Conservation (phyloP, 1,140 invertebrate species). For the Macrobrachium nipponense region DNA sequence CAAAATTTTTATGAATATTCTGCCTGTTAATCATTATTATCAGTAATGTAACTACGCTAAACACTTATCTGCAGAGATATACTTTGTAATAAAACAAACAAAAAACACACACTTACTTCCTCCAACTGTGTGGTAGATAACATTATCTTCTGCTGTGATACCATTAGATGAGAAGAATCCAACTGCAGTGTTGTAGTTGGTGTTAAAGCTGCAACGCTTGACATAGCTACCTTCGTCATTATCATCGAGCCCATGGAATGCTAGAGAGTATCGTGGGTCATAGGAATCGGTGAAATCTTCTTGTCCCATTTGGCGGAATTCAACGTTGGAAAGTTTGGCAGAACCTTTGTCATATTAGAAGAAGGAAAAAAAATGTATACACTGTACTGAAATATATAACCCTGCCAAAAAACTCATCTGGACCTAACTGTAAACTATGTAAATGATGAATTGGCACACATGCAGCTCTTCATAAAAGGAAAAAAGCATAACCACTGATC, state of each 20-base stretch:
- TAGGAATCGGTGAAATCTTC: constrained; percentile 41
- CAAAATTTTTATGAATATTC: no score
- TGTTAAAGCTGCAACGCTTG: constrained; percentile 51
- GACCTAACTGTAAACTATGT: no score
- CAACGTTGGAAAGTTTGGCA: constrained; percentile 38
- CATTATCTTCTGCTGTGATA: constrained; percentile 40
- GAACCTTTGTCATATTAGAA: neutral
- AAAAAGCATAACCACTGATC: no score
- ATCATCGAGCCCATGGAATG: constrained; percentile 26
- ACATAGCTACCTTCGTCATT: constrained; percentile 31
- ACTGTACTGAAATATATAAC: no score
- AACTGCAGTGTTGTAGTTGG: constrained; percentile 48
- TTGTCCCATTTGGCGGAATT: constrained; percentile 52
- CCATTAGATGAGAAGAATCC: constrained; percentile 41
- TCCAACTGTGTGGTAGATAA: constrained; percentile 51
- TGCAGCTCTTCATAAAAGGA: no score
- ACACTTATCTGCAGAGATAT: no score
- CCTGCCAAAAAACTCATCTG: no score
- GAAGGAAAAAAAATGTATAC: no score
- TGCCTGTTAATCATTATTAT: no score
- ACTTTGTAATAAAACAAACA: neutral
- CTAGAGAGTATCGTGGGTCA: constrained; percentile 47
- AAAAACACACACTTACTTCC: constrained; percentile 19
- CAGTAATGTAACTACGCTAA: no score
- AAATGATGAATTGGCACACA: no score